These are phyloP conservation scores for Pediacus dermestoides DNA, from an alignment of 2,888 invertebrate species.

Conservation along the genomic window DNA sequence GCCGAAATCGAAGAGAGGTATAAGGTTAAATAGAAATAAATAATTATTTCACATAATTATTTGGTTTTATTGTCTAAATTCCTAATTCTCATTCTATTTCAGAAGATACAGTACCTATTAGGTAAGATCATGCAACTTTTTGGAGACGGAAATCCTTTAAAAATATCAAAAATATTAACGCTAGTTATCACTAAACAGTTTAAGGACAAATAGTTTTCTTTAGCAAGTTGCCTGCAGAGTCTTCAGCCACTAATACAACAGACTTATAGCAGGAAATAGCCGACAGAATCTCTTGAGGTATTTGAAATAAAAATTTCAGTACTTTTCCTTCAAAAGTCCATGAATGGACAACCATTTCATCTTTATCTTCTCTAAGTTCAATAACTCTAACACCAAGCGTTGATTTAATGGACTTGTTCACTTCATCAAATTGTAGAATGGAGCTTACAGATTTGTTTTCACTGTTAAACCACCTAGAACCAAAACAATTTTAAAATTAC, in stretches of 20 bases:
- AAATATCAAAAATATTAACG: no score
- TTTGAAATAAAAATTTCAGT: slow-evolving; percentile 57
- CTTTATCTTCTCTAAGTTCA: slow-evolving; percentile 60
- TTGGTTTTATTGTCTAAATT: no score
- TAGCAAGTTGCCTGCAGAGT: slow-evolving; percentile 64
- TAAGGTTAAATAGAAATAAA: slow-evolving; percentile 4
- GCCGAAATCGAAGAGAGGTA: not conserved
- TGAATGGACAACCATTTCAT: slow-evolving; percentile 59
- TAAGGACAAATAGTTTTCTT: slow-evolving; percentile 45
- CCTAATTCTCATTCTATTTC: no score
- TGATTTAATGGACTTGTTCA: slow-evolving; percentile 54
- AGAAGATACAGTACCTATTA: no score
- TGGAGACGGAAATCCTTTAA: no score
- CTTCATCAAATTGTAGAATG: slow-evolving; percentile 36
- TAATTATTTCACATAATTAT: slow-evolving; percentile 8
- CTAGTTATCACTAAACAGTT: no score
- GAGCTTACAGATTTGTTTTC: slow-evolving; percentile 19
- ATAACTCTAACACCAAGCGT: slow-evolving; percentile 63
- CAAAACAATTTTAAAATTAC: slow-evolving; percentile 12
- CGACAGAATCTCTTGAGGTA: slow-evolving; percentile 55
- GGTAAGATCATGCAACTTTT: no score
- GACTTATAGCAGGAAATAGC: slow-evolving; percentile 47
- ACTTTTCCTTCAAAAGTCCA: slow-evolving; percentile 61
- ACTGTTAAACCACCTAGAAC: slow-evolving; percentile 53
- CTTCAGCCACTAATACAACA: slow-evolving; percentile 61